Evolutionary conservation across 2,888 invertebrate species (phyloP), one percentile per base, ranked within the genome.

Genomic region (Leucoma salicis): DNA sequence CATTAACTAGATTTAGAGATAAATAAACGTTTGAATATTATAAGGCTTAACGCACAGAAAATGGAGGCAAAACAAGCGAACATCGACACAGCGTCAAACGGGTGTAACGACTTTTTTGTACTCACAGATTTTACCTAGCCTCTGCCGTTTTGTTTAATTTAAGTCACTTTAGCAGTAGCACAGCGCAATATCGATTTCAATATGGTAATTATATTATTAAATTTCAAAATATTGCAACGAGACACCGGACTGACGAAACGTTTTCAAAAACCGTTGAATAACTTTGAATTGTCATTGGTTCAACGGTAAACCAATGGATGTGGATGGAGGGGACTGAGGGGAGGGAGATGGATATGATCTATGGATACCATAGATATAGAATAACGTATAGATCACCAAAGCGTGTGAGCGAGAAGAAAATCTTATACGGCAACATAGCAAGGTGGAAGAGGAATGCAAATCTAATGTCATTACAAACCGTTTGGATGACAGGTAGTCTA

Each of bases 1-100:
- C 43, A 42, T 41, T 48, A 25, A 35, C 27, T 53, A 52, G 65
- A 42, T 41, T 38, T 18, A 36, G 48, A 51, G 49, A 46, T 55
- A 70, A 53, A 70, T 71, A 75, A 77, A 81, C 66, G 70, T 78
- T 75, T 47, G 74, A 82, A 78, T 71, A 64, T 42, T 46, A 68
- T 58, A 73, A 55, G n/a, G 49, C 68, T 50, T 71, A 87, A 86
- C 82, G 83, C 6, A 80, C 73, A 58, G 73, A 79, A 82, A 86
- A 88, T 87, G 87, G 87, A 82, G 83, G 82, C 82, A 85, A 86
- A 86, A 88, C 86, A 88, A 89, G 74, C 81, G 85, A 89, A 80
- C 68, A 73, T 80, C 78, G 70, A 59, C 58, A 57, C 65, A 72
- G 77, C 79, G 72, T 78, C 75, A 71, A 72, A 69, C 62, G 63